Evolutionary conservation across 2,888 invertebrate species (phyloP).

Genomic region (Phania funesta): DNA sequence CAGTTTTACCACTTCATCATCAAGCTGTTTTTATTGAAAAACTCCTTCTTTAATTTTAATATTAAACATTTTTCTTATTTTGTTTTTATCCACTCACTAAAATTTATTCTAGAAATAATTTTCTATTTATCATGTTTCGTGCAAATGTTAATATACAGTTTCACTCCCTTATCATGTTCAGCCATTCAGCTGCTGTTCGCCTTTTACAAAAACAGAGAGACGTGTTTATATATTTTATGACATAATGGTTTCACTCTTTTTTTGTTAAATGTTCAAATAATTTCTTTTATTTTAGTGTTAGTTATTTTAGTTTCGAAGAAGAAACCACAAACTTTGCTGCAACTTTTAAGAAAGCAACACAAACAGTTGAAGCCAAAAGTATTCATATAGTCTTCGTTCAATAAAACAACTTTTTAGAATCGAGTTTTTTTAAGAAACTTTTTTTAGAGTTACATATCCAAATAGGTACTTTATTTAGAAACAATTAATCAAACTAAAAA

Average conservation of each 20-base stretch:
- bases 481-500: no score
- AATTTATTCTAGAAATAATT: not conserved
- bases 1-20: no score
- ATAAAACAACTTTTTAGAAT: not conserved
- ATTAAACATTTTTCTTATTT: no score
- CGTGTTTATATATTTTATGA: slow-evolving; percentile 4
- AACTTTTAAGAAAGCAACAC: not conserved
- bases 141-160: not conserved
- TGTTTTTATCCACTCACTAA: no score
- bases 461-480: no score
- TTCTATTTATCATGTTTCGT: slow-evolving; percentile 6
- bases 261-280: not conserved
- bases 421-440: no score
- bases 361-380: not conserved
- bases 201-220: not conserved
- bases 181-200: not conserved
- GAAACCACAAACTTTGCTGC: not conserved
- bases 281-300: not conserved
- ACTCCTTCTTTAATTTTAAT: not conserved
- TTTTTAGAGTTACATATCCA: no score
- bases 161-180: slow-evolving; percentile 13
- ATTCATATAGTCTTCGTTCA: no score
- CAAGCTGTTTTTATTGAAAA: not conserved
- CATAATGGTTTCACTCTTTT: slow-evolving; percentile 6
- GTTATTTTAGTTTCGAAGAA: not conserved